Base-by-base conservation (phyloP, 30 jellyfish, hydroid and myxozoan genomes). In the Aurelia sp. region DNA sequence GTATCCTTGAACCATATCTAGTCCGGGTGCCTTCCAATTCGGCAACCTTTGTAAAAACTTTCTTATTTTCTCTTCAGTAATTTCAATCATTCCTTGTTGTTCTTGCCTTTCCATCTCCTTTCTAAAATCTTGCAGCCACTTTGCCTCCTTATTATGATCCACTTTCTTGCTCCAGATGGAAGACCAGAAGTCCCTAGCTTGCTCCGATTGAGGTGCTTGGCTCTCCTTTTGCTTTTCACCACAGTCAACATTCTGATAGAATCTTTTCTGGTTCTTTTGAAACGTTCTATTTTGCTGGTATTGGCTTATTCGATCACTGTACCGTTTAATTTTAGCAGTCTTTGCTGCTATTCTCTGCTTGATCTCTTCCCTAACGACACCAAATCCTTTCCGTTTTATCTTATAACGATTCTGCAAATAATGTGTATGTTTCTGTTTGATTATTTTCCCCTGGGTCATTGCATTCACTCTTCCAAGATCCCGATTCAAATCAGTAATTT, bases 181-280 rank as follows among this genome's bases (percentile, higher is more conserved):
- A 31, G 79, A 67, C 79, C 79, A 67, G 57, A 67, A 67, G 79
- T 67, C 59, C 79, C 79, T 67, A 21, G 79, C 59, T 67, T n/a
- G 79, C 79, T 21, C 59, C 22, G 79, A 13, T n/a, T n/a, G 22
- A n/a, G 79, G 59, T 67, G 59, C 79, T 67, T 67, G 79, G 79
- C 79, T 67, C 79, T 27, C 79, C 57, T 67, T 67, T 67, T 31
- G 57, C 59, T 21, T 67, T 67, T 35, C 16, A 11, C 79, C 79
- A 35, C 57, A 31, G 59, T 67, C 79, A 67, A 67, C 79, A 67
- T 67, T 67, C 33, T 64, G 74, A 33, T 64, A 64, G 74, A 64
- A 64, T 64, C 35, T 18, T 18, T 64, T 64, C 33, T 27, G 33
- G 33, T 27, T 27, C 1, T 27, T 27, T 27, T 27, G 33, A 27